phyloP scores from a whole-genome alignment of 1,140 invertebrate genomes.

The Drosophila tristis region DNA sequence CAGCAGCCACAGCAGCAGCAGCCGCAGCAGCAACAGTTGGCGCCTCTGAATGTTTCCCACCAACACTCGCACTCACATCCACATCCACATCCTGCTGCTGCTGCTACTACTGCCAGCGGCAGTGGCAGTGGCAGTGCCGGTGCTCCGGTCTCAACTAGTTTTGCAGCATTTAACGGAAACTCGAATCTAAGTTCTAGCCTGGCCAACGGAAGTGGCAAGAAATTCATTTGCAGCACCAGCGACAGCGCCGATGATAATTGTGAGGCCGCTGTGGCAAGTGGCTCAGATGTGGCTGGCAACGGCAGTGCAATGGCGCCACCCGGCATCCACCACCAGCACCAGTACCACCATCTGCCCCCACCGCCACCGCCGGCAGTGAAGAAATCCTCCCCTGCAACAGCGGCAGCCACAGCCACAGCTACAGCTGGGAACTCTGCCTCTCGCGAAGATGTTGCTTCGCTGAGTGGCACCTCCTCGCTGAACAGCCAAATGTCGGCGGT shows the following conservation, averaged over 20 bases:
- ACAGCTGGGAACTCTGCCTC: conserved; percentile 47
- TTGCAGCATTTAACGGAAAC: conserved; percentile 83
- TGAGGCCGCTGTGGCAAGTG: conserved; percentile 15
- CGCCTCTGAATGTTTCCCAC: conserved; percentile 74
- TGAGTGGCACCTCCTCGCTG: conserved; percentile 27
- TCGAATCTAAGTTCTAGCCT: conserved; percentile 83
- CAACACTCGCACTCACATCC: conserved; percentile 53
- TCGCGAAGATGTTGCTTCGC: conserved; percentile 63
- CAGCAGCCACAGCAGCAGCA: conserved; percentile 15
- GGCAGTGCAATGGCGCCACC: conserved; percentile 36
- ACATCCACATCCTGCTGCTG: conserved; percentile 63
- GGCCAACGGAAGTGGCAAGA: conserved; percentile 77
- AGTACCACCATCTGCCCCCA: conserved; percentile 39
- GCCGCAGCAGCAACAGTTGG: conserved; percentile 56
- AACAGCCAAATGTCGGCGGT: conserved; percentile 70
- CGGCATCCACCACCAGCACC: conserved; percentile 37
- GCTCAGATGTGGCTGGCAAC: conserved; percentile 47
- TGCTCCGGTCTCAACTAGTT: conserved; percentile 63
- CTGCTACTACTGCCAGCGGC: conserved; percentile 16
- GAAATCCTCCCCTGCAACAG: conserved; percentile 29
- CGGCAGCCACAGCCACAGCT: conserved; percentile 7
- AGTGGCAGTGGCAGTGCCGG: conserved; percentile 11
- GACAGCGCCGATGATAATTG: conserved; percentile 38
- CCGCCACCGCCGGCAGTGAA: conserved; percentile 63
- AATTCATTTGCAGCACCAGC: conserved; percentile 65